These are phyloP conservation scores for Melanotaenia duboulayi DNA, from an alignment of 2,113 vertebrate species.

Conservation along the genomic window DNA sequence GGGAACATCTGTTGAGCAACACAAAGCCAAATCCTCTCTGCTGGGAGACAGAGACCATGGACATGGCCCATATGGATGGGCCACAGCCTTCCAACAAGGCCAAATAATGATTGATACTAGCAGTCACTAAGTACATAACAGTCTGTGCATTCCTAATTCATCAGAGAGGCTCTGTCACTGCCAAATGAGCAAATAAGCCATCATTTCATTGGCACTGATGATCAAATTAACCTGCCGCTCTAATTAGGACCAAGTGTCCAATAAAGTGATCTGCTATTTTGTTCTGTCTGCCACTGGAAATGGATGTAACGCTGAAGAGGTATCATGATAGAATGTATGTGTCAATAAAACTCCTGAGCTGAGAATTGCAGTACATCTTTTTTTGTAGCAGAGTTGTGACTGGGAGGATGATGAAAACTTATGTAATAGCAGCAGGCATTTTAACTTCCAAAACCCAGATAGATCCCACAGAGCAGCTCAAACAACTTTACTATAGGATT, in stretches of 20 bases:
- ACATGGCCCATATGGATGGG: constrained; percentile 68
- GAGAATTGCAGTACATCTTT: constrained; percentile 17
- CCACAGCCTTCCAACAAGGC: constrained; percentile 62
- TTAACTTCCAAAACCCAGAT: constrained; percentile 14
- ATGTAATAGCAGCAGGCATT: constrained; percentile 41
- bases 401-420: constrained; percentile 55
- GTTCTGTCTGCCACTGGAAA: constrained; percentile 8
- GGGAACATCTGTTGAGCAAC: constrained; percentile 71
- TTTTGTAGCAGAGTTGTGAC: constrained; percentile 37
- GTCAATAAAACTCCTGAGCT: constrained; percentile 20
- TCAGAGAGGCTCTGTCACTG: constrained; percentile 46
- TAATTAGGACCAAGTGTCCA: constrained; percentile 44
- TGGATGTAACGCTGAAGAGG: constrained; percentile 17
- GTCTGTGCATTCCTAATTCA: constrained; percentile 58
- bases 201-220: constrained; percentile 63
- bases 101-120: constrained; percentile 78
- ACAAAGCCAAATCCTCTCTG: constrained; percentile 55
- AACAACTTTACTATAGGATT: not conserved
- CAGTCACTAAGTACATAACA: constrained; percentile 35
- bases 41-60: constrained; percentile 68
- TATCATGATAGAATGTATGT: constrained; percentile 13
- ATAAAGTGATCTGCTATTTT: constrained; percentile 25
- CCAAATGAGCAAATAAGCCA: constrained; percentile 68
- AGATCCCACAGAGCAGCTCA: too few relatives aligned
- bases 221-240: constrained; percentile 56